Evolutionary conservation across 2,888 invertebrate genomes (phyloP).

Genomic region (Aplocera efformata): DNA sequence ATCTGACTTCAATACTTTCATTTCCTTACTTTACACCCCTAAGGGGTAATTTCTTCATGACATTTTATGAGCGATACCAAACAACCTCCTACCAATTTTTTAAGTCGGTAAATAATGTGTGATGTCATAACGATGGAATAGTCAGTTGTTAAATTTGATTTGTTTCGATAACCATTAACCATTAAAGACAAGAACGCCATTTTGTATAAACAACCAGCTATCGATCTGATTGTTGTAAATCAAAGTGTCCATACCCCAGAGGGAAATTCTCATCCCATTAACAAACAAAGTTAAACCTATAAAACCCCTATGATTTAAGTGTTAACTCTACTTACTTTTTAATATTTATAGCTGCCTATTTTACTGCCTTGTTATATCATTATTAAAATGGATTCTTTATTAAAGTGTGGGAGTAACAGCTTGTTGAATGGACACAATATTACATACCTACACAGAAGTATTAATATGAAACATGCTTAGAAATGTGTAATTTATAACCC

Average conservation of each 20-base stretch:
- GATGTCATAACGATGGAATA: too few species aligned
- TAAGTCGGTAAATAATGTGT: too few species aligned
- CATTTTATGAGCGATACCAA: too few species aligned
- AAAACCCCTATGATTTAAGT: constrained; percentile 16
- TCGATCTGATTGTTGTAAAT: too few species aligned
- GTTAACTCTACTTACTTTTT: constrained; percentile 26
- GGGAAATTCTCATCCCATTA: constrained; percentile 12
- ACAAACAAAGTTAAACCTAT: constrained; percentile 14
- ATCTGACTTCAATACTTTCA: too few species aligned
- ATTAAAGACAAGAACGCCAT: too few species aligned
- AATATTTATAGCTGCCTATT: constrained; percentile 36
- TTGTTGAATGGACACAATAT: constrained; percentile 37
- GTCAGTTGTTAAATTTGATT: too few species aligned
- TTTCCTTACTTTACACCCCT: too few species aligned
- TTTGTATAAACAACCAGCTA: too few species aligned
- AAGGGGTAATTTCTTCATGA: too few species aligned
- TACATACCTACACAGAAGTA: constrained; percentile 24
- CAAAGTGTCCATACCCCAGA: neutral
- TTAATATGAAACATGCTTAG: constrained; percentile 22
- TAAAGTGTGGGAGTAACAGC: constrained; percentile 39
- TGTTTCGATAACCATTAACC: too few species aligned
- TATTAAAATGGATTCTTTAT: constrained; percentile 46
- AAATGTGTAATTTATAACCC: constrained; percentile 42
- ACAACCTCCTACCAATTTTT: too few species aligned
- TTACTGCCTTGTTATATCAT: constrained; percentile 45